Base-by-base conservation (phyloP, 2,888 invertebrate species). In the Hanleya hanleyi region DNA sequence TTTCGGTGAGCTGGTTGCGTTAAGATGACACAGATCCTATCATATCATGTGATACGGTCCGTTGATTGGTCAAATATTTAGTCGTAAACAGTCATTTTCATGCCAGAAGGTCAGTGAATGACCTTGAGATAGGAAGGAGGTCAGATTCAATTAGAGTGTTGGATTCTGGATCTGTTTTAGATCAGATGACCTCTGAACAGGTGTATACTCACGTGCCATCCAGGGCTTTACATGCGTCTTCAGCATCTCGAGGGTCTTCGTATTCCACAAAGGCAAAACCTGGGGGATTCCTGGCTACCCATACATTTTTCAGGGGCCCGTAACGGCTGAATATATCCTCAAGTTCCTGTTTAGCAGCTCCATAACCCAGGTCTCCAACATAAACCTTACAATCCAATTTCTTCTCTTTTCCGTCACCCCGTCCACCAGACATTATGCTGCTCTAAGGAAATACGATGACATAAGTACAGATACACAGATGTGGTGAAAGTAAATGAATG, bases 201-300 rank as follows among this genome's bases (percentile, higher is more conserved):
- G 18, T 37, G 18, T 15, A 36, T 35, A 80, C 86, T 83, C 76
- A 86, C 86, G 81, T 82, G 84, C 91, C 91, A 83, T 91, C 91
- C 35, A 91, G 77, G n/a, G 86, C 88, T 70, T 87, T 84, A 9
- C 88, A 87, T 7, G 91, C 90, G 79, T 91, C 90, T 68, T 90
- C 87, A 41, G 91, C 91, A 83, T 86, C 86, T 66, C 84, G 67
- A 6, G 81, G 79, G 69, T 85, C 85, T 51, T 89, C 89, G 80
- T 87, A 91, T 74, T 90, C 90, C n/a, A 91, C 88, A 79, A 91
- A 91, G 12, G 91, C 91, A 83, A 91, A 91, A 5, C 91, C 97
- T 12, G 97, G 96, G 62, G 97, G 97, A 88, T 97, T 96, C 84
- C 96, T 92, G 0, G 97, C 97, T 70, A 97, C 96, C 97, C 97